Evolutionary conservation across 2,888 invertebrate species (phyloP).

Genomic region (Brachypalpus laphriformis): DNA sequence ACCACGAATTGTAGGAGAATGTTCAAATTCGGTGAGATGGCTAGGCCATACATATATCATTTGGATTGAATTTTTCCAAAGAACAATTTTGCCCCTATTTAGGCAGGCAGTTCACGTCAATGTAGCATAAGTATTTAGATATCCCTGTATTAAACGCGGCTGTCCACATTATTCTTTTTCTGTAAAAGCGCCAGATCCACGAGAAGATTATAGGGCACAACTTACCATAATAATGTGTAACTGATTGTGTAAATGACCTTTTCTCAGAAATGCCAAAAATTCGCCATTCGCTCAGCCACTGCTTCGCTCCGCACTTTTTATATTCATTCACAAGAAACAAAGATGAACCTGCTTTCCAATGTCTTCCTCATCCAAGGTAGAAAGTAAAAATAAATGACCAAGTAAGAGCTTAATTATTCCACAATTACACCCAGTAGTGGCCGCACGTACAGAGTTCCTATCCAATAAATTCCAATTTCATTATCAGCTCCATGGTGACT

Average conservation of each 20-base stretch:
- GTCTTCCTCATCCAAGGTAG: conserved; percentile 28
- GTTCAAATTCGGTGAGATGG: too few relatives aligned
- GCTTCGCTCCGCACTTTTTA: background rate
- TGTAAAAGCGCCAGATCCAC: too few relatives aligned
- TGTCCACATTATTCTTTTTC: too few relatives aligned
- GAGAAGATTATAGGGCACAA: background rate
- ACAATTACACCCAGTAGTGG: conserved; percentile 38
- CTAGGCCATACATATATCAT: too few relatives aligned
- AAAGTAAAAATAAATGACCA: conserved; percentile 59
- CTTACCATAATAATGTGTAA: background rate
- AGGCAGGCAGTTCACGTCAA: too few relatives aligned
- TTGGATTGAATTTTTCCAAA: too few relatives aligned
- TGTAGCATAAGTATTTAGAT: too few relatives aligned
- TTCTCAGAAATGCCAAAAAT: background rate
- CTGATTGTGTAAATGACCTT: background rate
- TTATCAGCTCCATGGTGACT: conserved; percentile 32
- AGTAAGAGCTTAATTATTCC: conserved; percentile 43
- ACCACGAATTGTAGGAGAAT: too few relatives aligned
- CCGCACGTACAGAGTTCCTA: conserved; percentile 42
- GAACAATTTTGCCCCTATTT: too few relatives aligned
- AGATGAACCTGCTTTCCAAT: conserved; percentile 20
- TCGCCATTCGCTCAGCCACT: background rate
- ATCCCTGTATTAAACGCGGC: too few relatives aligned
- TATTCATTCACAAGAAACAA: background rate
- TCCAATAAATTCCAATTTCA: conserved; percentile 48